A percentile compares a stretch with the other conserved stretches of the same genome.
Evolutionary conservation across 2,113 vertebrate genomes (phyloP).

Genomic region (Actenoides lindsayi): DNA sequence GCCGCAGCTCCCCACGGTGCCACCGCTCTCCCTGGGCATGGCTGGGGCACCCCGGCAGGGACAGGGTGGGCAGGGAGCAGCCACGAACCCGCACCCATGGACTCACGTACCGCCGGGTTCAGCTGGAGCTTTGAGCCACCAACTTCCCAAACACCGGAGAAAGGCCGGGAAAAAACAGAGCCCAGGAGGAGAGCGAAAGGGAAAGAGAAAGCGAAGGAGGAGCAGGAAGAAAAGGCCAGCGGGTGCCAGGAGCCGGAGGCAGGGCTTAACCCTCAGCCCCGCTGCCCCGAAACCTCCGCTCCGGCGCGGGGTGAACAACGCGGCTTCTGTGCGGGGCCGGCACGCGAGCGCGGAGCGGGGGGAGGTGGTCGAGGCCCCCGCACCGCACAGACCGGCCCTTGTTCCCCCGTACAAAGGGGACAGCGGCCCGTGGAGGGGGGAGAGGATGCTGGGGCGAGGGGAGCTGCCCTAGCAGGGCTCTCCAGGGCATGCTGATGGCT

Average conservation of each 20-base stretch:
- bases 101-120: background rate
- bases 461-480: background rate
- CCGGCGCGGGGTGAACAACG: conserved; percentile 15
- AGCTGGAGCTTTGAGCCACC: background rate
- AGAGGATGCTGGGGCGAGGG: background rate
- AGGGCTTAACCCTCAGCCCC: background rate
- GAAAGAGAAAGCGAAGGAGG: background rate
- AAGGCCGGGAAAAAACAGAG: background rate
- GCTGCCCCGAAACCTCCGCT: background rate
- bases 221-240: background rate
- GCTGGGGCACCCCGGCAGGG: rapidly evolving
- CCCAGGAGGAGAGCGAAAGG: background rate
- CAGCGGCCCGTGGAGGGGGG: background rate
- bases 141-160: background rate
- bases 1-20: rapidly evolving
- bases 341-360: background rate
- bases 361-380: conserved; percentile 20
- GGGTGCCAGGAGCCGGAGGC: conserved; percentile 37
- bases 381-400: conserved; percentile 60
- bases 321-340: conserved; percentile 51
- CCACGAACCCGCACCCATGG: rapidly evolving
- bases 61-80: background rate
- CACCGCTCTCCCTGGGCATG: background rate
- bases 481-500: background rate
- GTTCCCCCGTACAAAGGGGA: conserved; percentile 73